A percentile compares a stretch with the other conserved stretches of the same genome.
Evolutionary conservation across 2,113 vertebrate species (phyloP).

Genomic region (Heptranchias perlo): DNA sequence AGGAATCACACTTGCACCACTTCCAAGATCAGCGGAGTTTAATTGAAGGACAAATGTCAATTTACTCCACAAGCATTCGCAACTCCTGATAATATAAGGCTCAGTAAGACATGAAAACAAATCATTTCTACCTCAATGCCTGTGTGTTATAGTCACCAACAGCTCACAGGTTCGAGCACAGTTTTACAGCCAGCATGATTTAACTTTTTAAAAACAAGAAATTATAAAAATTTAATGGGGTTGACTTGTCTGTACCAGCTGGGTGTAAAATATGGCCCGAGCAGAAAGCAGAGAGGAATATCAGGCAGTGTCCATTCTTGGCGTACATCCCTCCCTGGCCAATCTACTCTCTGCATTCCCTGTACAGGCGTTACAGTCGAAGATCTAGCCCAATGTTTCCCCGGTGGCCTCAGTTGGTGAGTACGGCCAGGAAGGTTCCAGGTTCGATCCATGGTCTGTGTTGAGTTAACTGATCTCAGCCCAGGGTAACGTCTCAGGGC

Average conservation of each 20-base stretch:
- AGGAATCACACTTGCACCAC: background rate
- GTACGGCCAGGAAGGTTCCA: background rate
- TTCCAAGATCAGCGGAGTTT: slow-evolving; percentile 1
- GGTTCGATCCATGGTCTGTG: background rate
- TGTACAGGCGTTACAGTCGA: background rate
- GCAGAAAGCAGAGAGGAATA: background rate
- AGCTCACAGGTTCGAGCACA: background rate
- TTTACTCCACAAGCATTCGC: background rate
- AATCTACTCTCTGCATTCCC: background rate
- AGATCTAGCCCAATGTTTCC: background rate
- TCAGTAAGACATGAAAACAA: background rate
- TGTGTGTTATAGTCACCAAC: slow-evolving; percentile 17
- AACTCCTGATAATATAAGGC: background rate
- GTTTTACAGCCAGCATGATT: slow-evolving; percentile 12
- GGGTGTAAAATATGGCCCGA: background rate
- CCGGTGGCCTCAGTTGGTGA: background rate
- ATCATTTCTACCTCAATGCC: slow-evolving; percentile 3
- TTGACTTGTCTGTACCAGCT: background rate
- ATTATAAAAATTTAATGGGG: background rate
- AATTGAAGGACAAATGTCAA: slow-evolving; percentile 29
- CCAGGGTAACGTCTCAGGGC: background rate
- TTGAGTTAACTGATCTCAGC: background rate
- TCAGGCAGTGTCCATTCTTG: background rate
- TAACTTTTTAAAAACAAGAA: background rate
- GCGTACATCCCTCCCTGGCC: background rate